A percentile compares a stretch with the other conserved stretches of the same genome.
Conservation (phyloP, 2,113 vertebrate species). For the Larimichthys polyactis region DNA sequence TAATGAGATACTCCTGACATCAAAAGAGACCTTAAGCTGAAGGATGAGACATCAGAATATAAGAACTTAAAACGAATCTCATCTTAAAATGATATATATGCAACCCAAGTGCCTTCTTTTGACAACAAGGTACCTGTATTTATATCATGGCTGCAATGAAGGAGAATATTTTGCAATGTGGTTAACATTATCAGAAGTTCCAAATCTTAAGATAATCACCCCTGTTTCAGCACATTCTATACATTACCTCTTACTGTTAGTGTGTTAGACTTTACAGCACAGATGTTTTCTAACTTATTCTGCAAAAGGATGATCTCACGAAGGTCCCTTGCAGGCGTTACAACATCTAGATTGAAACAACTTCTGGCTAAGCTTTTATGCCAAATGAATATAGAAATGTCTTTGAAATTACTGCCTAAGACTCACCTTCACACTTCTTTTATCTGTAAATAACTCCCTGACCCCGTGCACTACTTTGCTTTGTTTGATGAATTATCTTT, state of each 20-base stretch:
- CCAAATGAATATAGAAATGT: background rate
- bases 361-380: background rate
- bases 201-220: constrained; percentile 1
- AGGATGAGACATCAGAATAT: constrained; percentile 33
- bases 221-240: background rate
- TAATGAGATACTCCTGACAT: constrained; percentile 59
- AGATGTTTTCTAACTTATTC: background rate
- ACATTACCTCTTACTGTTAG: background rate
- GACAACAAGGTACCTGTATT: constrained; percentile 37
- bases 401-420: background rate
- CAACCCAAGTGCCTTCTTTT: background rate
- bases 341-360: background rate
- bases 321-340: background rate
- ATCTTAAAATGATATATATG: constrained; percentile 31
- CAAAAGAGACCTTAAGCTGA: constrained; percentile 45
- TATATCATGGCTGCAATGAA: constrained; percentile 4
- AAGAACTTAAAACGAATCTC: constrained; percentile 46
- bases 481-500: background rate
- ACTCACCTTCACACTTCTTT: no score
- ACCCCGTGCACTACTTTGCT: background rate
- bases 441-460: background rate
- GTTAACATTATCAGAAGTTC: constrained; percentile 6
- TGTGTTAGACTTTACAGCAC: background rate
- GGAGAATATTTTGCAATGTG: constrained; percentile 9
- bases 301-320: background rate